These are phyloP conservation scores for Motacilla tschutschensis DNA, from an alignment of 2,113 vertebrate genomes.

Conservation along the genomic window DNA sequence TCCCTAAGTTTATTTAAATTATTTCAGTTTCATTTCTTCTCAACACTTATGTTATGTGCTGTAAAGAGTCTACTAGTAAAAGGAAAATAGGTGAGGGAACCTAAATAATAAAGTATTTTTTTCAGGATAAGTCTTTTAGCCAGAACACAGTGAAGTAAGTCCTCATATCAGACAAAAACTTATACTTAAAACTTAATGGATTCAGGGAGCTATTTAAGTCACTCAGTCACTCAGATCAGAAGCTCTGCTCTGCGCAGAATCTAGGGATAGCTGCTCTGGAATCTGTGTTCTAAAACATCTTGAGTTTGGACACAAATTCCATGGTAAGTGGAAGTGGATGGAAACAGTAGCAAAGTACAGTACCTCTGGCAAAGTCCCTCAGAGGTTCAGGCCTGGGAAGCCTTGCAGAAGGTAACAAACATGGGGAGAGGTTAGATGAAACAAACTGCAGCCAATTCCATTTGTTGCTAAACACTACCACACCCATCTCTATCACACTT, in stretches of 20 bases:
- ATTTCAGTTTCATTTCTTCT: not conserved
- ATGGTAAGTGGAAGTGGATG: not conserved
- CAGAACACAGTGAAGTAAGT: not conserved
- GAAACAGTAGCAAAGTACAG: not conserved
- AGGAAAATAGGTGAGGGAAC: not conserved
- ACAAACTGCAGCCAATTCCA: not conserved
- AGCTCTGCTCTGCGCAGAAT: not conserved
- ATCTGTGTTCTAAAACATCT: not conserved
- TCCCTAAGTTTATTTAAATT: not conserved
- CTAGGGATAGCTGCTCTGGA: not conserved
- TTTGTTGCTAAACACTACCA: not conserved
- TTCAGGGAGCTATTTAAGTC: not conserved
- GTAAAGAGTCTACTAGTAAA: not conserved
- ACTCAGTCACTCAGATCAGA: not conserved
- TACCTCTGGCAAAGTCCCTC: not conserved
- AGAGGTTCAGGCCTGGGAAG: rapidly evolving
- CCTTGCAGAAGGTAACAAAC: not conserved
- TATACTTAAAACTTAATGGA: not conserved
- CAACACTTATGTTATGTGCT: not conserved
- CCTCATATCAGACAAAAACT: not conserved
- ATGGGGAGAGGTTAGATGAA: not conserved
- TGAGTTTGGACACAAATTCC: not conserved
- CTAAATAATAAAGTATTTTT: not conserved
- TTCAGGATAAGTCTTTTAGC: not conserved
- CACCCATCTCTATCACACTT: rapidly evolving